A percentile compares a stretch with the other conserved stretches of the same genome.
phyloP scores from a whole-genome alignment of 2,113 vertebrate genomes.

The Spilogale gracilis region DNA sequence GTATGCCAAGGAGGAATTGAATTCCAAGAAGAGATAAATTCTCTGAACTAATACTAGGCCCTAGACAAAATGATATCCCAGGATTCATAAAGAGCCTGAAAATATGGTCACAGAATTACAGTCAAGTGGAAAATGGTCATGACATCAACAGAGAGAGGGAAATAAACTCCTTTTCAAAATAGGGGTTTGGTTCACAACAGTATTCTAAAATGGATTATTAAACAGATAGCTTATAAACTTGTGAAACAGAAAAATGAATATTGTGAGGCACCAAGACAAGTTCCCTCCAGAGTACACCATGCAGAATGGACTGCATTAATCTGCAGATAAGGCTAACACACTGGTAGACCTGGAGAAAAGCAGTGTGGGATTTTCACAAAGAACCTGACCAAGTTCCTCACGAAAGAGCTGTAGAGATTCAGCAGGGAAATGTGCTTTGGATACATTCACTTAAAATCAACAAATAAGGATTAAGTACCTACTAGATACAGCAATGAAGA shows the following conservation, averaged over 20 bases:
- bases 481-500: not conserved
- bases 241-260: not conserved
- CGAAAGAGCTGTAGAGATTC: not conserved
- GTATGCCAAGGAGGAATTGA: not conserved
- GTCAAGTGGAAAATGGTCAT: not conserved
- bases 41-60: not conserved
- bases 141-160: not conserved
- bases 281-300: not conserved
- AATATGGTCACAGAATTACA: not conserved
- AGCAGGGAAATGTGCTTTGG: not conserved
- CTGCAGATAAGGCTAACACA: not conserved
- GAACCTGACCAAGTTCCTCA: not conserved
- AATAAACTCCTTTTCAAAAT: not conserved
- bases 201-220: not conserved
- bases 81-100: not conserved
- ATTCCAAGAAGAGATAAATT: constrained; percentile 23
- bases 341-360: not conserved
- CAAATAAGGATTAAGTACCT: not conserved
- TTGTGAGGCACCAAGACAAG: not conserved
- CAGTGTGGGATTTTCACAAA: not conserved
- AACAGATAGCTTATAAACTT: not conserved
- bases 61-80: not conserved
- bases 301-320: not conserved
- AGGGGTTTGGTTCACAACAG: not conserved
- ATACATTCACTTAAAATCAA: constrained; percentile 8